Evolutionary conservation across 2,113 vertebrate genomes (phyloP), one percentile per base, ranked within the genome.

Genomic region (Zeus faber): DNA sequence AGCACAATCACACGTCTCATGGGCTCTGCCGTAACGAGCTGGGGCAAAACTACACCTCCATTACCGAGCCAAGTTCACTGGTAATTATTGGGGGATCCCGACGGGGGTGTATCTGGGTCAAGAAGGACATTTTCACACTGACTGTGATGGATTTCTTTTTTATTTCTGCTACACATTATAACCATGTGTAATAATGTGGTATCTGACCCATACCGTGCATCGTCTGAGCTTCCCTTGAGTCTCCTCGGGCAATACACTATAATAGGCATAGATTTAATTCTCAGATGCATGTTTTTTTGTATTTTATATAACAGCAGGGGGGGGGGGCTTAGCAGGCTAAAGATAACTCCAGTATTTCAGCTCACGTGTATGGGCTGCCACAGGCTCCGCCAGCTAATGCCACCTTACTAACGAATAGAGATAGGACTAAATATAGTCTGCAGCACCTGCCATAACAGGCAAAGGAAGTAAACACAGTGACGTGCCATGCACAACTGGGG

Each of bases 351-450:
- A 58, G 76, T 75, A 63, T 62, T 72, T 70, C 70, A 71, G n/a
- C n/a, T n/a, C n/a, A n/a, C 25, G 40, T 81, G 58, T 70, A 33
- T 43, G 54, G 20, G 67, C 74, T 77, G 59, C 72, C 40, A 69
- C 75, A 59, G 62, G 65, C 62, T 86, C 79, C 82, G 82, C 84
- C 86, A 82, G 77, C 76, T 65, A 72, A 60, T 66, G 72, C 52
- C 62, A n/a, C n/a, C n/a, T n/a, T n/a, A n/a, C n/a, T 82, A 84
- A 89, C 40, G 77, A 87, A 81, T 81, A 79, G 82, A 85, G 80
- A 88, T 84, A 79, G 62, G 40, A 74, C 80, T 90, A 89, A 87
- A 88, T 87, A 83, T 90, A 89, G 79, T 51, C 23, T 10, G 20
- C 8, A 52, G 67, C 65, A 77, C 76, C 79, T 77, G 80, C 73